Conservation (phyloP, 2,113 vertebrate genomes). For the Gulo gulo region DNA sequence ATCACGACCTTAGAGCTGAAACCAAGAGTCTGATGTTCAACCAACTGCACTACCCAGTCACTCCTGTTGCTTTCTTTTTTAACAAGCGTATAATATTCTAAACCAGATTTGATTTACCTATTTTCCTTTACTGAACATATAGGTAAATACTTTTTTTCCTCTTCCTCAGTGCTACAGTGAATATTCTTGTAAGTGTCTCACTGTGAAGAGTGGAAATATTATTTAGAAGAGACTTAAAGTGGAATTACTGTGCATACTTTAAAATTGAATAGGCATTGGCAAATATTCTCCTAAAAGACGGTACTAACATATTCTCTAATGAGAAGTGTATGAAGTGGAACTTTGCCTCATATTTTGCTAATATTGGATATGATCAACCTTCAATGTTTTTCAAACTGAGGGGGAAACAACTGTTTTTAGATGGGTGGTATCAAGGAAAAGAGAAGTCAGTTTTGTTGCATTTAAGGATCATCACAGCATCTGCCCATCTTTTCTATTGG, state of each 20-base stretch:
- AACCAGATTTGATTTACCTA: background rate
- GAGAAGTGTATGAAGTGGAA: background rate
- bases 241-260: background rate
- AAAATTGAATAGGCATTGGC: background rate
- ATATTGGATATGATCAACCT: background rate
- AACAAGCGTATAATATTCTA: background rate
- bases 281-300: background rate
- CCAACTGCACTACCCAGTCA: background rate
- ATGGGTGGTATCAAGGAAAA: background rate
- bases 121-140: background rate
- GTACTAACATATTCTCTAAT: background rate
- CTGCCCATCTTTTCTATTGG: background rate
- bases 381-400: background rate
- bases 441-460: background rate
- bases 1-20: background rate
- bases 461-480: background rate
- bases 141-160: background rate
- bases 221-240: background rate
- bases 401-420: background rate
- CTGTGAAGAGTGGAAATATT: background rate
- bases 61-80: background rate
- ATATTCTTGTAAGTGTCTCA: background rate
- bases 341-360: background rate
- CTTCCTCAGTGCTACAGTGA: background rate
- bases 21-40: background rate